Conservation (phyloP, 2,113 vertebrate genomes). For the Rhynchomys soricoides region DNA sequence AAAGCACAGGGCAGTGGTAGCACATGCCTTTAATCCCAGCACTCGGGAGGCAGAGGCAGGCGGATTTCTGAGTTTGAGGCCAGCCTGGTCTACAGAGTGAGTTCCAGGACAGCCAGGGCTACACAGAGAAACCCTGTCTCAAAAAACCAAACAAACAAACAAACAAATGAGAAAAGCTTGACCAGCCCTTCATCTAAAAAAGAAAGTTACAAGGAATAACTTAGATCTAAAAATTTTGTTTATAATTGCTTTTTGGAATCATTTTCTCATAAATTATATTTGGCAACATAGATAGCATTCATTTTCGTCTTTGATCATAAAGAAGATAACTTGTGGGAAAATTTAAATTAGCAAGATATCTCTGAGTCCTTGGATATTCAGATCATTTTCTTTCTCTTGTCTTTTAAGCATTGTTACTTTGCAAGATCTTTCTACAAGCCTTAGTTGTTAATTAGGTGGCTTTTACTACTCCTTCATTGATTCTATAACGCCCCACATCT, state of each 20-base stretch:
- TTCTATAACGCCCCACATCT: background rate
- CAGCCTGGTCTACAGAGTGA: too few species aligned
- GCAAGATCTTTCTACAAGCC: constrained; percentile 1
- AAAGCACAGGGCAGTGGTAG: too few species aligned
- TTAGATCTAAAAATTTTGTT: constrained; percentile 26
- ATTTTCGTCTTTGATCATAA: constrained; percentile 25
- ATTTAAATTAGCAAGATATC: background rate
- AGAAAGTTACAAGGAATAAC: constrained; percentile 2
- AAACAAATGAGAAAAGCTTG: too few species aligned
- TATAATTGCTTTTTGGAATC: constrained; percentile 9
- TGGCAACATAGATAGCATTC: background rate
- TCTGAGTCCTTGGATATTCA: constrained; percentile 41
- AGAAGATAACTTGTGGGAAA: constrained; percentile 33
- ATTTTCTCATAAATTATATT: constrained; percentile 31
- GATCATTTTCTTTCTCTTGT: background rate
- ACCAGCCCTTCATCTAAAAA: constrained; percentile 25
- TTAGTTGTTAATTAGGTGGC: constrained; percentile 15
- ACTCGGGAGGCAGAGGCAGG: too few species aligned
- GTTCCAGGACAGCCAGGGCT: too few species aligned
- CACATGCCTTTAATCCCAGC: too few species aligned
- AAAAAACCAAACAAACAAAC: too few species aligned
- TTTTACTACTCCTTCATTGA: constrained; percentile 46
- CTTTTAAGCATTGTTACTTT: constrained; percentile 51
- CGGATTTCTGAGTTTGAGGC: too few species aligned
- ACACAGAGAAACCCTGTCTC: too few species aligned